A percentile compares a stretch with the other conserved stretches of the same genome.
Conservation (phyloP, 2,797 vertebrate genomes). For the Corythornis leucogaster region DNA sequence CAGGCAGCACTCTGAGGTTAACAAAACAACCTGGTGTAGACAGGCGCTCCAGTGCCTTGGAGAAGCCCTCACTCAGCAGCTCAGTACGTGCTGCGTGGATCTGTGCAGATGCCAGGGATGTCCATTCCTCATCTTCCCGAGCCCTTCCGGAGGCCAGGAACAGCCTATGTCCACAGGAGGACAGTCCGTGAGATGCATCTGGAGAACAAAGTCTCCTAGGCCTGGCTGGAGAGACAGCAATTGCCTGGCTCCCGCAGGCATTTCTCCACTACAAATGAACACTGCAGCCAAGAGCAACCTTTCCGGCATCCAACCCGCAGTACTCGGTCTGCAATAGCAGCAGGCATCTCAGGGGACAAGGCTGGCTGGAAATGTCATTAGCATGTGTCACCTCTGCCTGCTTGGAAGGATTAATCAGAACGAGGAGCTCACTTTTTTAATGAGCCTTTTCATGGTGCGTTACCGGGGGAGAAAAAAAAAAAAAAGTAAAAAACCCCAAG, state of each 20-base stretch:
- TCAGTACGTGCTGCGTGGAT: fast-evolving
- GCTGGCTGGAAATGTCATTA: constrained; percentile 76
- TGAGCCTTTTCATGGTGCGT: constrained; percentile 62
- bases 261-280: background rate
- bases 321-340: background rate
- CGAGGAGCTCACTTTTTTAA: constrained; percentile 53
- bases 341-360: background rate
- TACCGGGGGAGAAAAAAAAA: constrained; percentile 6
- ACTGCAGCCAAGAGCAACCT: constrained; percentile 46
- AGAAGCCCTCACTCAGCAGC: background rate
- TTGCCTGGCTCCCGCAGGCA: background rate
- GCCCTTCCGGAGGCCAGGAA: background rate
- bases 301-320: background rate
- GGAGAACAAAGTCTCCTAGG: background rate
- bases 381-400: constrained; percentile 69
- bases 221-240: background rate
- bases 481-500: background rate
- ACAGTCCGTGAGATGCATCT: background rate
- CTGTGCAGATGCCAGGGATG: background rate
- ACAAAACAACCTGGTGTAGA: constrained; percentile 35
- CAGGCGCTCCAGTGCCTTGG: background rate
- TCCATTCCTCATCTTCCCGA: background rate
- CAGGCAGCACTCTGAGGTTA: constrained; percentile 48
- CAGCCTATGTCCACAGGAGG: background rate
- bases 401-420: constrained; percentile 65